Base-by-base conservation (phyloP, 2,113 vertebrate genomes). In the Gopherus evgoodei region DNA sequence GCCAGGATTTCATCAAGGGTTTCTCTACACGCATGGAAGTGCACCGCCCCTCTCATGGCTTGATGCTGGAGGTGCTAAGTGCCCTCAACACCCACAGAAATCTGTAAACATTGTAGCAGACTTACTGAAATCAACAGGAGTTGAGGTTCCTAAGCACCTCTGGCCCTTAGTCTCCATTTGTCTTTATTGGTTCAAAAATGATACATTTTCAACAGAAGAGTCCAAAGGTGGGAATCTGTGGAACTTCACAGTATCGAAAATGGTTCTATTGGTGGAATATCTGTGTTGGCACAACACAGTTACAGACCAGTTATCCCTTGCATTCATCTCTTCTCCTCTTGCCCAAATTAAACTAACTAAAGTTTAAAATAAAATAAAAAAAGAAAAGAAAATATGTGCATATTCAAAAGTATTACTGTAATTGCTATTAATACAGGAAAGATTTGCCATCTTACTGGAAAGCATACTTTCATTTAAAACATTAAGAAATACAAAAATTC, bases 381-480 rank as follows among this genome's bases (percentile, higher is more conserved):
- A 44, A 31, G 3, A 6, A 42, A 4, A 47, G 27, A 44, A 76
- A 49, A 24, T 29, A 65, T 83, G 12, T 29, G 8, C 86, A 42
- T 35, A 89, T 42, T 65, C 90, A 87, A 47, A 90, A 72, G 83
- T 0, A 3, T 35, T 4, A 75, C 27, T 75, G 86, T 19, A 95
- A 91, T 93, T 89, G 90, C 29, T 72, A 50, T n/a, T 12, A 65
- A 47, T 47, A 79, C 11, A 22, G 47, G 21, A 72, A 92, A 25
- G 2, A n/a, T 95, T 93, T 94, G 5, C 14, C 4, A 35, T 79
- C 35, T 54, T 24, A 84, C 13, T 95, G 89, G 86, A 96, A 97
- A 95, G 78, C 17, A 1, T 2, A 82, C 69, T 86, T 87, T 81
- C 24, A 89, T 87, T 84, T 80, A 82, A 84, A 93, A 54, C 17